Conservation (phyloP, 1,140 invertebrate genomes). For the Eulimnadia texana region DNA sequence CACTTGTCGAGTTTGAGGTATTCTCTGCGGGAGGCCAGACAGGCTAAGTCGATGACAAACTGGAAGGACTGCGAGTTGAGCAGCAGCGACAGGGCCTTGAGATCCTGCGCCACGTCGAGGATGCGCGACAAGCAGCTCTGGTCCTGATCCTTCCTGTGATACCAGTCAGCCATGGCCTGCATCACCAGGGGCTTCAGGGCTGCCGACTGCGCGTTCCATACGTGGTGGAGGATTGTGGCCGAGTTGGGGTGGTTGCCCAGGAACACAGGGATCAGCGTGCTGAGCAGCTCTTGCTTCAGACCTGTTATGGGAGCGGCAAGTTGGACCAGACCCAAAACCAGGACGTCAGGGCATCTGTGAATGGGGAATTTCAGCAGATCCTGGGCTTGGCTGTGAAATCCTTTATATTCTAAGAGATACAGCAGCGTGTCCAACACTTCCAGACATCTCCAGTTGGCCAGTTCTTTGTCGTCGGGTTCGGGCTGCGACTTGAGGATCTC, state of each 20-base stretch:
- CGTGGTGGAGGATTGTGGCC: slow-evolving; percentile 79
- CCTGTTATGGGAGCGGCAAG: slow-evolving; percentile 57
- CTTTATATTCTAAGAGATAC: slow-evolving; percentile 62
- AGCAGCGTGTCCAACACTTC: slow-evolving; percentile 79
- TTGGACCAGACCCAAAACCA: slow-evolving; percentile 58
- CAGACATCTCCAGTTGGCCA: slow-evolving; percentile 77
- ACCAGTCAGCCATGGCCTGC: slow-evolving; percentile 96
- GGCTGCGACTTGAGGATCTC: slow-evolving; percentile 83
- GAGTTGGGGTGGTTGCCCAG: slow-evolving; percentile 88
- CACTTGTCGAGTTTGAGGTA: slow-evolving; percentile 98
- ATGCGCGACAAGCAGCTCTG: slow-evolving; percentile 84
- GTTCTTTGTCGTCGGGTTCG: slow-evolving; percentile 81
- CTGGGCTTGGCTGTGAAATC: slow-evolving; percentile 61
- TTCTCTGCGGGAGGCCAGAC: slow-evolving; percentile 85
- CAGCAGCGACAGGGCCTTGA: slow-evolving; percentile 81
- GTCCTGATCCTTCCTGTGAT: slow-evolving; percentile 76
- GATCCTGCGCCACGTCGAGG: slow-evolving; percentile 90
- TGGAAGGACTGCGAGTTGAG: slow-evolving; percentile 83
- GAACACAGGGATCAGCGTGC: slow-evolving; percentile 75
- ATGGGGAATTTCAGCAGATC: slow-evolving; percentile 86
- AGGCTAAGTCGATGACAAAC: slow-evolving; percentile 95
- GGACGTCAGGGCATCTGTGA: slow-evolving; percentile 83
- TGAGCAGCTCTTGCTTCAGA: slow-evolving; percentile 67
- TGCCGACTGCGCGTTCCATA: slow-evolving; percentile 55
- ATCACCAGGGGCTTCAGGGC: slow-evolving; percentile 71